These are phyloP conservation scores for Petroica traversi DNA, from an alignment of 2,113 vertebrate genomes.

Conservation along the genomic window DNA sequence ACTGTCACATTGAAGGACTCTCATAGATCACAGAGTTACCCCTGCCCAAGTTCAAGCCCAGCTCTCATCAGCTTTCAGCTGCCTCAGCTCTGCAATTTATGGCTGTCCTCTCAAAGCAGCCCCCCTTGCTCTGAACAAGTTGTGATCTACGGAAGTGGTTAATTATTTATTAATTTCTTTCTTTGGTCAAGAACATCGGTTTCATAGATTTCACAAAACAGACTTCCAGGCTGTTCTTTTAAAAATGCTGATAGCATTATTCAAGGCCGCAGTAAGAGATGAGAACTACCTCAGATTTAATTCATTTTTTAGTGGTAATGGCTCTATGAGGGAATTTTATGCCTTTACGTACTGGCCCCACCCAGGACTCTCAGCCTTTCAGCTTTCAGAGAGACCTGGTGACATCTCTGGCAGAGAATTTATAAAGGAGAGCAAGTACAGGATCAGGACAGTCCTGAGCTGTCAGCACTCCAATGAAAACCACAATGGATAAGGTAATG, in stretches of 20 bases:
- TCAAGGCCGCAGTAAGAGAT: neutral
- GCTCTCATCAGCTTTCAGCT: neutral
- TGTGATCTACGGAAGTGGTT: neutral
- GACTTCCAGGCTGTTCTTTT: neutral
- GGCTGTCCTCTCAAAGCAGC: neutral
- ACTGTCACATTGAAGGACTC: neutral
- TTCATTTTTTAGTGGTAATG: neutral
- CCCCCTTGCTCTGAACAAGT: neutral
- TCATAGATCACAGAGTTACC: neutral
- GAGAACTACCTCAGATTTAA: neutral
- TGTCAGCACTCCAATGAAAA: neutral
- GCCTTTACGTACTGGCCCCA: neutral
- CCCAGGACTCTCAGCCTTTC: neutral
- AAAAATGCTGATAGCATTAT: neutral
- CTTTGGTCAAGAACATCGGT: neutral
- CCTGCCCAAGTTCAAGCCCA: neutral
- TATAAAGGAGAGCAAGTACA: neutral
- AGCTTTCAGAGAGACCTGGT: neutral
- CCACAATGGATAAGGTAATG: neutral
- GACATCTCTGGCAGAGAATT: neutral
- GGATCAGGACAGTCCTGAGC: neutral
- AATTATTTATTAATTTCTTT: neutral
- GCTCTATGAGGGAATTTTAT: neutral
- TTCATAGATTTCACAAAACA: neutral
- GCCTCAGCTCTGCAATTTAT: neutral